phyloP scores from a whole-genome alignment of 2,888 invertebrate genomes.

The Sesia apiformis region DNA sequence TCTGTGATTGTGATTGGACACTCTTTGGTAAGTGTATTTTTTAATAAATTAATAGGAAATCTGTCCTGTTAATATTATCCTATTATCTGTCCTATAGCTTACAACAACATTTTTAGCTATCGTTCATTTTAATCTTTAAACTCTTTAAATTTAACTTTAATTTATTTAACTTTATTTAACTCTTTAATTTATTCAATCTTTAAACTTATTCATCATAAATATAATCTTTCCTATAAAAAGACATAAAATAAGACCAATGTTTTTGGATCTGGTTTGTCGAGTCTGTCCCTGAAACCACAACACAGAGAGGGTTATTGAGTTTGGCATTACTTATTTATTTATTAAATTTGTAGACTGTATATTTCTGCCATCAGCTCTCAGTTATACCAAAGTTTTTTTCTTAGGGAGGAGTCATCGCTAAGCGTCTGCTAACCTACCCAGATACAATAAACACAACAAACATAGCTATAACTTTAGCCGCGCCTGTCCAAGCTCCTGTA shows the following conservation, averaged over 20 bases:
- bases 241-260: too few relatives aligned
- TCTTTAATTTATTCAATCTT: too few relatives aligned
- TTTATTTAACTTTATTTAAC: too few relatives aligned
- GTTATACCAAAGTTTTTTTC: constrained; percentile 11
- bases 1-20: constrained; percentile 92
- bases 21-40: constrained; percentile 85
- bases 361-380: too few relatives aligned
- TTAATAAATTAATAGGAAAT: neutral
- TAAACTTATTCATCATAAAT: neutral
- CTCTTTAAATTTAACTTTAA: too few relatives aligned
- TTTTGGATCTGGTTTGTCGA: too few relatives aligned
- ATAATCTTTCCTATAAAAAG: too few relatives aligned
- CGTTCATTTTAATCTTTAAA: neutral
- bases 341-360: too few relatives aligned
- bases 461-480: constrained; percentile 86
- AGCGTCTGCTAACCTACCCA: constrained; percentile 79
- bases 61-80: neutral
- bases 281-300: too few relatives aligned
- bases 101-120: neutral
- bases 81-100: neutral
- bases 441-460: constrained; percentile 76
- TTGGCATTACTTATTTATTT: too few relatives aligned
- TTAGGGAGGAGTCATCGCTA: constrained; percentile 89
- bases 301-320: too few relatives aligned
- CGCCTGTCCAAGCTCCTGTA: constrained; percentile 86